These are phyloP conservation scores for Sebastes hubbsi DNA, from an alignment of 2,797 vertebrate genomes.

Conservation along the genomic window DNA sequence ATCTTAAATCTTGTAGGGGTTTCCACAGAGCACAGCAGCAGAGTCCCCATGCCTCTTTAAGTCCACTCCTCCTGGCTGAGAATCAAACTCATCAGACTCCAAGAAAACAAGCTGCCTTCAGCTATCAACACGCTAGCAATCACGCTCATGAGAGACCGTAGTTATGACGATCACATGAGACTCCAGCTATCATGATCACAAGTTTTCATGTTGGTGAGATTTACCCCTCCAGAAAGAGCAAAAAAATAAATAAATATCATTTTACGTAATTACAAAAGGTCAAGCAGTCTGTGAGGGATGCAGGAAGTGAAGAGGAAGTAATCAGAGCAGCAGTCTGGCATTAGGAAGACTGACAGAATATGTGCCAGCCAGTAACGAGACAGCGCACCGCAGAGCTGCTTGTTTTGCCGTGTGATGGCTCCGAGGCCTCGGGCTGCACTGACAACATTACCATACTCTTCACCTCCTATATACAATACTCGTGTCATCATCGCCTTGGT, in stretches of 20 bases:
- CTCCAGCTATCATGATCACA: slow-evolving; percentile 55
- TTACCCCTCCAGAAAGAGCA: slow-evolving; percentile 43
- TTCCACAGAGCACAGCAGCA: slow-evolving; percentile 16
- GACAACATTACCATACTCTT: slow-evolving; percentile 79
- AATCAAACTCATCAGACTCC: slow-evolving; percentile 48
- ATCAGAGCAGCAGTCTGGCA: slow-evolving; percentile 73
- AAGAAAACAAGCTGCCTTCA: slow-evolving; percentile 61
- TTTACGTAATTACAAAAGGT: slow-evolving; percentile 74
- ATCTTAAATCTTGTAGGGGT: not conserved
- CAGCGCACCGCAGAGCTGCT: slow-evolving; percentile 50
- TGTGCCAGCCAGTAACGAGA: slow-evolving; percentile 80
- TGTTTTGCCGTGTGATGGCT: slow-evolving; percentile 66
- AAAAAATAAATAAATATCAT: slow-evolving; percentile 51
- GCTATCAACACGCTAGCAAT: slow-evolving; percentile 53
- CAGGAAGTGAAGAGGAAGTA: slow-evolving; percentile 79
- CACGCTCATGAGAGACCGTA: slow-evolving; percentile 23
- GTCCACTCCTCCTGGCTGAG: slow-evolving; percentile 41
- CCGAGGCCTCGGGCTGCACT: slow-evolving; percentile 66
- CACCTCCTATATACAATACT: slow-evolving; percentile 72
- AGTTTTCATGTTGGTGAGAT: slow-evolving; percentile 32
- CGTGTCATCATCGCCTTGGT: slow-evolving; percentile 65
- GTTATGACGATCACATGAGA: slow-evolving; percentile 58
- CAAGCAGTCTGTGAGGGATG: slow-evolving; percentile 61
- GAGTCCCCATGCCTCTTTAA: slow-evolving; percentile 19
- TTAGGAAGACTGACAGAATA: slow-evolving; percentile 78